Evolutionary conservation across 2,888 invertebrate species (phyloP), one percentile per base, ranked within the genome.

Genomic region (Melanotus villosus): DNA sequence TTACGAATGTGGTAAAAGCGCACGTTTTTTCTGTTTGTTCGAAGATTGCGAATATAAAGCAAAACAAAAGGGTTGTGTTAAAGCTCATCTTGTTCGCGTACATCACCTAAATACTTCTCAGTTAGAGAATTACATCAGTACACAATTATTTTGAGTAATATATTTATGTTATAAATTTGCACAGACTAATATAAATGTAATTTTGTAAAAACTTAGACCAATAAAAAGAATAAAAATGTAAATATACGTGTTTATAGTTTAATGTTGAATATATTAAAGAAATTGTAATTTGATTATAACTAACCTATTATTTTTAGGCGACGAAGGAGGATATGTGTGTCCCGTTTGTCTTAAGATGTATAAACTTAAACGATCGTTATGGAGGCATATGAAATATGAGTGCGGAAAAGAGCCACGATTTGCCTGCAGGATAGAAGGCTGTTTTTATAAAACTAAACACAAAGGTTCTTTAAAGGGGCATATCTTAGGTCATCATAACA

Each of bases 1-100:
- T 80, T 90, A 91, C 84, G 93, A 93, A 82, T 93, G 93, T 81
- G 88, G 89, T 76, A 90, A 89, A 81, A 87, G 87, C 74, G 90
- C 90, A 26, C 87, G 88, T 80, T 89, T 89, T 89, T 26, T 26
- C 82, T 91, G 91, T 81, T 86, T 86, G 68, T 87, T 89, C 83
- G 90, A 90, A 83, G 87, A 88, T 78, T 88, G 90, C 84, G 88
- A 89, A 76, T 90, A 84, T 76, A 83, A 83, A 71, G 82, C 83
- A 52, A 85, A 86, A 80, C 78, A 85, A 69, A 84, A 83, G 79
- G 79, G 84, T 73, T 84, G 84, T 76, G 79, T 81, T 70, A 84
- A 84, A 73, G 83, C 76, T 9, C 78, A 79, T 26, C 41, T 41
- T 1, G 5, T 41, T 6, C 18, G 16, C 9, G 18, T 41, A 1